These are phyloP conservation scores for Clarias pachynema DNA, from an alignment of 2,797 vertebrate species.

Conservation along the genomic window DNA sequence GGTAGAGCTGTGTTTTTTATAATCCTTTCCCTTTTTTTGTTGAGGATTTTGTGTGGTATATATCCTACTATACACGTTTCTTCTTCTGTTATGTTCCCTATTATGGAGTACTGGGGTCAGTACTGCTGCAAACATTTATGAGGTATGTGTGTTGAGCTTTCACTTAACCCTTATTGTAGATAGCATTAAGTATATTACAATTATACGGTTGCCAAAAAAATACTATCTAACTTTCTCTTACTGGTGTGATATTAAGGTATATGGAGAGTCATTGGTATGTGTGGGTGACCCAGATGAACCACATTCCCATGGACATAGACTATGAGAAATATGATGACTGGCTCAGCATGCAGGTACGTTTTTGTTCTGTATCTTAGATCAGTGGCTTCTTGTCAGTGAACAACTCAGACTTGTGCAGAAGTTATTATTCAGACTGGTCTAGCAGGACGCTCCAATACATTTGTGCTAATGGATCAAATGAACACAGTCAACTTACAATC, in stretches of 20 bases:
- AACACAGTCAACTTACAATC: background rate
- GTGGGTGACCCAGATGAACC: conserved; percentile 98
- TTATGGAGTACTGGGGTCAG: conserved; percentile 78
- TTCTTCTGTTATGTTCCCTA: conserved; percentile 79
- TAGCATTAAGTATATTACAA: background rate
- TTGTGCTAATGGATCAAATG: background rate
- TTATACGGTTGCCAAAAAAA: background rate
- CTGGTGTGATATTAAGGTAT: conserved; percentile 75
- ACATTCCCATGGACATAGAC: conserved; percentile 92
- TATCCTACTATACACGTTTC: conserved; percentile 86
- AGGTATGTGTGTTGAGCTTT: conserved; percentile 71
- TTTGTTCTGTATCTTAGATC: background rate
- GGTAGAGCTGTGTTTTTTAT: background rate
- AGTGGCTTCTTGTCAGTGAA: background rate
- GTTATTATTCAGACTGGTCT: background rate
- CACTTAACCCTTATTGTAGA: background rate
- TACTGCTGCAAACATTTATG: conserved; percentile 81
- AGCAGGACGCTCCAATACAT: background rate
- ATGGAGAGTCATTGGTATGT: conserved; percentile 98
- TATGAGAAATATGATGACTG: conserved; percentile 88
- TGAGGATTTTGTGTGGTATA: conserved; percentile 89
- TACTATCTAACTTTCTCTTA: background rate
- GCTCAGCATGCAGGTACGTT: conserved; percentile 88
- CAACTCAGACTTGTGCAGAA: background rate
- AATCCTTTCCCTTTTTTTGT: conserved; percentile 36